Evolutionary conservation across 1,140 invertebrate species (phyloP).

Genomic region (Neotoxoptera formosana): DNA sequence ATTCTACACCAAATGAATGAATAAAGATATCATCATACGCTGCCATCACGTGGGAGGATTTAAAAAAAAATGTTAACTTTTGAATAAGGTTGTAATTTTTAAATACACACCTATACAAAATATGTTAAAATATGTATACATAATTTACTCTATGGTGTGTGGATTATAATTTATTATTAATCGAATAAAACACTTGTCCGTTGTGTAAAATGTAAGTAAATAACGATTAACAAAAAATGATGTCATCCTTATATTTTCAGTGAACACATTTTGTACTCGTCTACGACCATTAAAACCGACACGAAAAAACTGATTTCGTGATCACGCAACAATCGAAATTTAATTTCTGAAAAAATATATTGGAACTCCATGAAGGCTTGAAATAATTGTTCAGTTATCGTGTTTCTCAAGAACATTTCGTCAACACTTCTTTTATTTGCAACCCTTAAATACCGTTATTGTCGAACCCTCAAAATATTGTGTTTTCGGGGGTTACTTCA

Average conservation of each 20-base stretch:
- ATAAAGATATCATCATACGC: too few species aligned
- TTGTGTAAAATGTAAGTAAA: too few species aligned
- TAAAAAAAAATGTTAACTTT: too few species aligned
- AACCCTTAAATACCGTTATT: constrained; percentile 10
- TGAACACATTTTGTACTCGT: too few species aligned
- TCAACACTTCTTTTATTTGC: constrained; percentile 12
- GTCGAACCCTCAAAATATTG: background rate
- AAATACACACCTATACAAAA: background rate
- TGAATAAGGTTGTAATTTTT: background rate
- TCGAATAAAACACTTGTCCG: background rate
- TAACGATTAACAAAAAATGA: too few species aligned
- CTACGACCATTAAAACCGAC: too few species aligned
- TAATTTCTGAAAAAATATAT: background rate
- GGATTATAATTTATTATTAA: background rate
- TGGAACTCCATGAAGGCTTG: too few species aligned
- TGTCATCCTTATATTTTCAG: too few species aligned
- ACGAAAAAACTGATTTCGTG: background rate
- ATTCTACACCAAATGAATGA: background rate
- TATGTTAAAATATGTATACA: background rate
- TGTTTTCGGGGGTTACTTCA: constrained; percentile 1
- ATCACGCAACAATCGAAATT: background rate
- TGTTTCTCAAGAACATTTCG: background rate
- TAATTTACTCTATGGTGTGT: too few species aligned
- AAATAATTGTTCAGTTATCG: background rate
- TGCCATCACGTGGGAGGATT: too few species aligned